Percentiles rank a stretch among this genome's conserved stretches.
Evolutionary conservation across 2,797 vertebrate species (phyloP).

Genomic region (Microhierax caerulescens): DNA sequence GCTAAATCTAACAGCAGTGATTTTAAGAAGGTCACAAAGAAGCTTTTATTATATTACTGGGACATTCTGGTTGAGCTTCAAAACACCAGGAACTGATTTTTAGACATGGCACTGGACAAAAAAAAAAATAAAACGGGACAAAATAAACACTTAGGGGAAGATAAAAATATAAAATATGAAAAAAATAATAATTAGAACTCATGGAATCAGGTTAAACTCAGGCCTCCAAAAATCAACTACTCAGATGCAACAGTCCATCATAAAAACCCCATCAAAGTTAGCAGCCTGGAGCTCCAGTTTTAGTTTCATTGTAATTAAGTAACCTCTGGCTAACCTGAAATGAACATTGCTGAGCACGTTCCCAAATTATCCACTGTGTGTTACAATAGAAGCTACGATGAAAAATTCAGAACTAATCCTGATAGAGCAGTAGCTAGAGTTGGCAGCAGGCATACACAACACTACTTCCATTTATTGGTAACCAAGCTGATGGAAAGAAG

Average conservation of each 20-base stretch:
- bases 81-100: not conserved
- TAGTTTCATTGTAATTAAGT: not conserved
- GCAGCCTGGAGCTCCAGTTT: not conserved
- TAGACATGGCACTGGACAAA: rapidly evolving
- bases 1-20: not conserved
- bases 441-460: not conserved
- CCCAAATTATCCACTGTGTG: not conserved
- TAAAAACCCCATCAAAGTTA: not conserved
- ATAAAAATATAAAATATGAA: not conserved
- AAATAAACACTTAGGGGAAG: not conserved
- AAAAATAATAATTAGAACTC: not conserved
- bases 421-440: not conserved
- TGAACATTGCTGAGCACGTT: not conserved
- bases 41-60: not conserved
- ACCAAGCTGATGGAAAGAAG: not conserved
- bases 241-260: not conserved
- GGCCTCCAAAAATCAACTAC: not conserved
- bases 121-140: not conserved
- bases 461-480: not conserved
- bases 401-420: not conserved
- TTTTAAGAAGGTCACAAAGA: not conserved
- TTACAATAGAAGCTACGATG: not conserved
- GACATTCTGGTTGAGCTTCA: not conserved
- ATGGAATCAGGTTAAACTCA: not conserved
- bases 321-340: not conserved